phyloP scores from a whole-genome alignment of 2,113 vertebrate genomes.

The Pteronura brasiliensis region DNA sequence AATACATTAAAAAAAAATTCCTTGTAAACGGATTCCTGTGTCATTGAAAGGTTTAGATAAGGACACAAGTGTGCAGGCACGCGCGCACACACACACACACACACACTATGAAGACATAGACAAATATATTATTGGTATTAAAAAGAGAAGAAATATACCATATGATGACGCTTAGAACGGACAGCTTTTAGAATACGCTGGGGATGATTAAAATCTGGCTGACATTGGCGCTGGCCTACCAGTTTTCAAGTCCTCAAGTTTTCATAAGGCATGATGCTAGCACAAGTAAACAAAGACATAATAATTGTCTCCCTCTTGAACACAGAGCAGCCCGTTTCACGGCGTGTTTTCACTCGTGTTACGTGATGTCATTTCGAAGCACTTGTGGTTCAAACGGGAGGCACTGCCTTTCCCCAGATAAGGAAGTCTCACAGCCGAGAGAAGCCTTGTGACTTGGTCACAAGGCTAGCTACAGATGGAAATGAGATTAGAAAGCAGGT shows the following conservation, averaged over 20 bases:
- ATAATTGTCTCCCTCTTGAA: not conserved
- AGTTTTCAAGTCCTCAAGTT: not conserved
- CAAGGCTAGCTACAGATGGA: not conserved
- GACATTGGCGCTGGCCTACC: not conserved
- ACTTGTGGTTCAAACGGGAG: not conserved
- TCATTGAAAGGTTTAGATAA: not conserved
- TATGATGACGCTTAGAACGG: not conserved
- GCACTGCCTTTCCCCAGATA: not conserved
- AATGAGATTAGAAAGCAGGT: not conserved
- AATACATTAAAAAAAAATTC: not conserved
- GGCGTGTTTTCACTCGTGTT: not conserved
- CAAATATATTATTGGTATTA: not conserved
- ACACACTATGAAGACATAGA: not conserved
- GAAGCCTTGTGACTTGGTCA: not conserved
- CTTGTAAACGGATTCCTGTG: not conserved
- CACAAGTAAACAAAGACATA: not conserved
- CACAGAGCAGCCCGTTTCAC: not conserved
- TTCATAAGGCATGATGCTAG: not conserved
- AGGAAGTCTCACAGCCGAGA: not conserved
- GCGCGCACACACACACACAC: not conserved
- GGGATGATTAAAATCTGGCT: not conserved
- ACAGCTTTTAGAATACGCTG: not conserved
- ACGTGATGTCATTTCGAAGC: not conserved
- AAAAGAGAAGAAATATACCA: not conserved
- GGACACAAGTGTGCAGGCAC: not conserved